Percentiles rank a stretch among this genome's conserved stretches.
phyloP scores from a whole-genome alignment of 2,113 vertebrate genomes.

The Glaucomys volans region DNA sequence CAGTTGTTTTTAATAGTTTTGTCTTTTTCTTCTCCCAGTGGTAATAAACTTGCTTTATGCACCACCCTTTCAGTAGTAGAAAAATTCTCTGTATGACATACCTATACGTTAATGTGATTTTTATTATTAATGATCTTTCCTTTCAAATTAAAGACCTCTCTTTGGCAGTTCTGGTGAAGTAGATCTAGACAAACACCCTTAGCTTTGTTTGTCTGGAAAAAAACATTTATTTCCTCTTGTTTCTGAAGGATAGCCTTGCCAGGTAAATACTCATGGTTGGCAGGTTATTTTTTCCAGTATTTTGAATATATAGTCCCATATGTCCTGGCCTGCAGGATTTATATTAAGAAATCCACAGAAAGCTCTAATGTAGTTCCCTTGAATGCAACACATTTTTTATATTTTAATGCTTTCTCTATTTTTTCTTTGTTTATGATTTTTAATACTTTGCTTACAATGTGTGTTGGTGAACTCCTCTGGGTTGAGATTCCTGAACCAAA shows the following conservation, averaged over 20 bases:
- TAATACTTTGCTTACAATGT: background rate
- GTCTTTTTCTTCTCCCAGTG: background rate
- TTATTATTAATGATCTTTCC: background rate
- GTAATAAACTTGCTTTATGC: background rate
- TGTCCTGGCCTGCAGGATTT: background rate
- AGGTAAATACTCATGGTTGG: background rate
- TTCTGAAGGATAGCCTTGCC: background rate
- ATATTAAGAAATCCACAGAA: background rate
- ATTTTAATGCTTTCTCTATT: background rate
- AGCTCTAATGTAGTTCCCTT: background rate
- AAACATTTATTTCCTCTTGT: background rate
- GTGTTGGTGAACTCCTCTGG: background rate
- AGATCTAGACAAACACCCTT: background rate
- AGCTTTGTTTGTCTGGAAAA: background rate
- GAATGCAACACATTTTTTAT: background rate
- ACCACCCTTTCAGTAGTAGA: background rate
- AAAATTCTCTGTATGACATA: background rate
- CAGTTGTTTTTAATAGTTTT: background rate
- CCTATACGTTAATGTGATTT: background rate
- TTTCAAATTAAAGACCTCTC: background rate
- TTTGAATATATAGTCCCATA: background rate
- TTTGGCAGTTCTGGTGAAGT: background rate
- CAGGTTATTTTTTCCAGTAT: background rate
- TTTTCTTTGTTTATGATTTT: background rate
- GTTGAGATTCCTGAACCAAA: background rate